Base-by-base conservation (phyloP, 2,797 vertebrate species). In the Acipenser oxyrinchus region DNA sequence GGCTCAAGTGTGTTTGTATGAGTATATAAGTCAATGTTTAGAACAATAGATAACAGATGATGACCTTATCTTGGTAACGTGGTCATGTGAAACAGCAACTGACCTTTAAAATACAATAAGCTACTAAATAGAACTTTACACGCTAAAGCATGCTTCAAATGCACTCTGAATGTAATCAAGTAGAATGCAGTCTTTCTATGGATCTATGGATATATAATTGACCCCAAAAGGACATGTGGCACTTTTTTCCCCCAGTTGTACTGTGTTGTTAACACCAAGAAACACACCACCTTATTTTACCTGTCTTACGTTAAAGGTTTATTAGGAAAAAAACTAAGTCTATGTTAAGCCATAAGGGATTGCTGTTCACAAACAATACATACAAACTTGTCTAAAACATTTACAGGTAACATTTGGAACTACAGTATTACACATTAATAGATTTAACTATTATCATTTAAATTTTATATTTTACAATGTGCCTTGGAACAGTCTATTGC, bases 101-200 rank as follows among this genome's bases (percentile, higher is more conserved):
- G 78, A 88, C 82, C 89, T 90, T 85, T 81, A 86, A 78, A 87
- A 86, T 78, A 88, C 79, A 77, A 82, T 84, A 84, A 82, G 79
- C 78, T 89, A 88, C 92, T 90, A 93, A 91, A 84, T 87, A 87
- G 85, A 55, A 82, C 81, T 79, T 79, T 79, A 77, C 74, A 74
- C 83, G 87, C 84, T 86, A 85, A 85, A 81, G 83, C 80, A 85
- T 79, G 37, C 84, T 80, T 79, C 82, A 81, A 80, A 83, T 81
- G 79, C 68, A 68, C 72, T 77, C 74, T 68, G 84, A 81, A 80
- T 87, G 87, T 89, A 88, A 89, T 88, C 83, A 88, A 85, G 78
- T 80, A 73, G 75, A 63, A 37, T 37, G 5, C 37, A 37, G 78
- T 52, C 52, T 13, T 57, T 49, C 72, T 51, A 79, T 84, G 86